Percentiles rank a stretch among this genome's conserved stretches.
Evolutionary conservation across 2,113 vertebrate species (phyloP).

Genomic region (Grammomys surdaster): DNA sequence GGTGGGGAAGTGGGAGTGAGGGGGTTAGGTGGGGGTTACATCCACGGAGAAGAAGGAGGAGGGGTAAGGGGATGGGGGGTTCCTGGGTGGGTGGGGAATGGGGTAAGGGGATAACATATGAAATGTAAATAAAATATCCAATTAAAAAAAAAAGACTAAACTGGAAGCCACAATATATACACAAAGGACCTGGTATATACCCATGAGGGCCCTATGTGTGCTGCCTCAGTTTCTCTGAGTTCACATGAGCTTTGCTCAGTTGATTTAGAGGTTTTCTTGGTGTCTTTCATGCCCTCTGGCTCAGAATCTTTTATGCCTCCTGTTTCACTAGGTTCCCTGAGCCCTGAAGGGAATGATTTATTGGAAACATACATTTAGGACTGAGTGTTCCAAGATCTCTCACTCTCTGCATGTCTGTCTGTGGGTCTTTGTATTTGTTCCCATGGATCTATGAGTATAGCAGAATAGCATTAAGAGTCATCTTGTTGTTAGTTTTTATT

Average conservation of each 20-base stretch:
- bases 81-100: too few relatives aligned
- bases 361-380: not conserved
- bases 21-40: too few relatives aligned
- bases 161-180: not conserved
- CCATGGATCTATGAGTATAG: not conserved
- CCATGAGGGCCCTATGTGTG: too few relatives aligned
- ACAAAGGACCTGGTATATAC: not conserved
- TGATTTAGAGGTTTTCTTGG: not conserved
- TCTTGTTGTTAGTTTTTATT: not conserved
- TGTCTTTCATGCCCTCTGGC: not conserved
- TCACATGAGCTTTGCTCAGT: not conserved
- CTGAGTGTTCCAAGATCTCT: not conserved
- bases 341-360: too few relatives aligned
- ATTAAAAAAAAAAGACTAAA: too few relatives aligned
- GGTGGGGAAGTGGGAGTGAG: too few relatives aligned
- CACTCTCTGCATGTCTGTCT: not conserved
- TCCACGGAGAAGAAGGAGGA: too few relatives aligned
- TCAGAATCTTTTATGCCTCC: not conserved
- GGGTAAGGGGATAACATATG: too few relatives aligned
- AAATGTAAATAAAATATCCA: too few relatives aligned
- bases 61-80: too few relatives aligned
- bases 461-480: not conserved
- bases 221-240: not conserved
- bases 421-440: not conserved
- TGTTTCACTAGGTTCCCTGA: not conserved